phyloP scores from a whole-genome alignment of 2,888 invertebrate genomes.

The Seira sanloemensis region DNA sequence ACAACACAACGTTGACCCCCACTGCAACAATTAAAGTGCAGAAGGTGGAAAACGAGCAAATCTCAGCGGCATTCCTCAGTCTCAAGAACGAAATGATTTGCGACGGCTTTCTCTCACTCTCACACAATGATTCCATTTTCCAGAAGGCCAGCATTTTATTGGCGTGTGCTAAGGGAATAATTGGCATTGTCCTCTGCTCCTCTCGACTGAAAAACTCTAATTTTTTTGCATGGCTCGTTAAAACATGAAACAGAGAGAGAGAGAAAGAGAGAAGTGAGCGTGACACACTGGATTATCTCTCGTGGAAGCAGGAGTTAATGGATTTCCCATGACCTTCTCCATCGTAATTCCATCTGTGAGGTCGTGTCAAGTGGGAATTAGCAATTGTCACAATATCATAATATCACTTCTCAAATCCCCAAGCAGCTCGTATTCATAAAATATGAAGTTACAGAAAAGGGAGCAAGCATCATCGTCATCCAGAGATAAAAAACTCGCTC shows the following conservation, averaged over 20 bases:
- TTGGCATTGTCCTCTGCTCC: not conserved
- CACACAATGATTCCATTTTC: constrained; percentile 24
- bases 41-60: constrained; percentile 59
- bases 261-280: constrained; percentile 64
- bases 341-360: constrained; percentile 71
- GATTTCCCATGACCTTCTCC: constrained; percentile 73
- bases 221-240: not conserved
- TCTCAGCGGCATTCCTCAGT: constrained; percentile 52
- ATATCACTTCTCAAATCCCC: constrained; percentile 55
- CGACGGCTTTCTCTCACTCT: constrained; percentile 55
- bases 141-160: not conserved
- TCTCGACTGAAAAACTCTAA: not conserved
- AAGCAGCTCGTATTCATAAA: constrained; percentile 19
- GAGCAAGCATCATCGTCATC: not conserved
- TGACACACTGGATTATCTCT: constrained; percentile 71
- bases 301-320: constrained; percentile 68
- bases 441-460: constrained; percentile 17
- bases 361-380: constrained; percentile 74
- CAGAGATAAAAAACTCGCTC: not conserved
- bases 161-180: constrained; percentile 11
- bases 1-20: too few relatives aligned
- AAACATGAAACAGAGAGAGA: constrained; percentile 19
- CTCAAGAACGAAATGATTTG: constrained; percentile 49
- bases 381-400: constrained; percentile 66
- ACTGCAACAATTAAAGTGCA: constrained; percentile 39